phyloP scores from a whole-genome alignment of 2,113 vertebrate species.

The Peromyscus californicus region DNA sequence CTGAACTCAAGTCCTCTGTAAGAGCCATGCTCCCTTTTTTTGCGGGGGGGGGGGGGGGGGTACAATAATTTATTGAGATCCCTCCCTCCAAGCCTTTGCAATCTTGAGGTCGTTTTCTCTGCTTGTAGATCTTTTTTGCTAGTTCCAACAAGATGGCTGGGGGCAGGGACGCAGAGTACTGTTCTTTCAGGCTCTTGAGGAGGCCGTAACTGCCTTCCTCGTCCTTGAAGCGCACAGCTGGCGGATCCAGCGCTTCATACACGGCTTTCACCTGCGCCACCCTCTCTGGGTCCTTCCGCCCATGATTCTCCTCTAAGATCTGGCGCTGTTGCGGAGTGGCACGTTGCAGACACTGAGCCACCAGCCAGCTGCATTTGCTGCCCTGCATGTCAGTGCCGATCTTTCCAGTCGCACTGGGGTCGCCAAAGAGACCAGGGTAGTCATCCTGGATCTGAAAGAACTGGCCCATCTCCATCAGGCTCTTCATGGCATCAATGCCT shows the following conservation, averaged over 20 bases:
- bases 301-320: slow-evolving; percentile 95
- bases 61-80: too few species aligned
- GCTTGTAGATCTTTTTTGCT: slow-evolving; percentile 94
- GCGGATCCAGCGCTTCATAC: slow-evolving; percentile 90
- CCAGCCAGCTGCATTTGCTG: slow-evolving; percentile 99
- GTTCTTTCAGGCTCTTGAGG: slow-evolving; percentile 90
- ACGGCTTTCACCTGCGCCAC: slow-evolving; percentile 93
- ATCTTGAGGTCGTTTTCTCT: slow-evolving; percentile 90
- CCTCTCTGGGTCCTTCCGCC: slow-evolving; percentile 89
- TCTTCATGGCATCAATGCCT: slow-evolving; percentile 92
- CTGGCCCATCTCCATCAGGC: slow-evolving; percentile 97
- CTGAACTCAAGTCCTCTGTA: neutral
- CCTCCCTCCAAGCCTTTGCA: neutral
- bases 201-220: slow-evolving; percentile 93
- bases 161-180: slow-evolving; percentile 88
- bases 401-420: slow-evolving; percentile 95
- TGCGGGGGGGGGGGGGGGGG: too few species aligned
- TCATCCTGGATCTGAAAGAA: slow-evolving; percentile 99
- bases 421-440: slow-evolving; percentile 96
- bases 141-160: slow-evolving; percentile 91
- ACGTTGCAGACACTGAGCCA: slow-evolving; percentile 92
- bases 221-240: slow-evolving; percentile 86
- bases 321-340: slow-evolving; percentile 90
- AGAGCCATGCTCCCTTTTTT: too few species aligned
- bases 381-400: slow-evolving; percentile 98